Base-by-base conservation (phyloP, 2,113 vertebrate species). In the Zeus faber region DNA sequence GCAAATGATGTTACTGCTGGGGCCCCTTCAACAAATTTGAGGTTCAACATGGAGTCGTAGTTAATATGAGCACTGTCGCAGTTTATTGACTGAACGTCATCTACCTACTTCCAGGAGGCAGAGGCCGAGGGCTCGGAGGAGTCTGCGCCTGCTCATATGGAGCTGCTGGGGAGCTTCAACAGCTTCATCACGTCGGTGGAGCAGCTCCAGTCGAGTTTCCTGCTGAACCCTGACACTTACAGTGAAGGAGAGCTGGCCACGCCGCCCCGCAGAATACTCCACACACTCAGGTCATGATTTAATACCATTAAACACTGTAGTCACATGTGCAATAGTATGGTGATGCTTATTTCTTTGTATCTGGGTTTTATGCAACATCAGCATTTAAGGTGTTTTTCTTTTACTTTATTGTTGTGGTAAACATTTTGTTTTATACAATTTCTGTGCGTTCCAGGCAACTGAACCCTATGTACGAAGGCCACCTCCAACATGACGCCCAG, bases 391-490 rank as follows among this genome's bases (percentile, higher is more conserved):
- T n/a, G n/a, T n/a, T n/a, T n/a, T n/a, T n/a, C n/a, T n/a, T n/a
- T n/a, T n/a, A n/a, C n/a, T n/a, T n/a, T n/a, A n/a, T n/a, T n/a
- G n/a, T n/a, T n/a, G n/a, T n/a, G 6, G 8, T 45, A 2, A 14
- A n/a, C 2, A 3, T 22, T 44, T 44, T 53, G 10, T 57, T 26
- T 16, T 27, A 8, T 44, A 40, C 9, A 18, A 21, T 37, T 14
- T 40, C 22, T 49, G 23, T 62, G 22, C 27, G 10, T 61, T 57
- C 4, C 78, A 99, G 97, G 85, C 94, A 94, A 70, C 90, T 99
- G 62, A 99, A 99, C 82, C 95, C 96, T 11, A 99, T 99, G 97
- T 99, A 99, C 16, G 95, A 98, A 72, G 97, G 97, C 25, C 96
- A 94, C 79, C 85, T 98, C 57, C 97, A 99, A 75, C 97, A 99